phyloP scores from a whole-genome alignment of 2,888 invertebrate genomes.

The Dasysyrphus tricinctus region DNA sequence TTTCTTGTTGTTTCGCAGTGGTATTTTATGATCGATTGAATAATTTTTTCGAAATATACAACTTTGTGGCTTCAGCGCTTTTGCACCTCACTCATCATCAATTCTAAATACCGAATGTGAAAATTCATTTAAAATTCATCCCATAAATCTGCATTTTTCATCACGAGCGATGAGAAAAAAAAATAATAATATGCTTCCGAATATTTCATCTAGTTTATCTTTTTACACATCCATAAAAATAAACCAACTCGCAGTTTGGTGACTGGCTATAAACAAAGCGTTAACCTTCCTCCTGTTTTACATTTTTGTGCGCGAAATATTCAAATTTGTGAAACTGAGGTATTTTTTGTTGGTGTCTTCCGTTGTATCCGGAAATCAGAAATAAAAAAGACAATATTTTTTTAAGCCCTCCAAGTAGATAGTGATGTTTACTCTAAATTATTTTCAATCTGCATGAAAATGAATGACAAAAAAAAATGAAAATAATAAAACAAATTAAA shows the following conservation, averaged over 20 bases:
- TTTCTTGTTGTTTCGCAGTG: background rate
- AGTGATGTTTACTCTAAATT: constrained; percentile 27
- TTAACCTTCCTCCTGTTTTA: background rate
- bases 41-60: background rate
- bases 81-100: constrained; percentile 31
- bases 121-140: constrained; percentile 37
- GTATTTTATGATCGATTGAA: constrained; percentile 18
- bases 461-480: constrained; percentile 2
- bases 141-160: constrained; percentile 38
- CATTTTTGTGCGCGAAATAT: constrained; percentile 9
- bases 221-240: constrained; percentile 28
- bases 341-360: background rate
- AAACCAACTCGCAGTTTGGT: background rate
- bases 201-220: constrained; percentile 37
- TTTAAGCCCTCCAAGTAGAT: background rate
- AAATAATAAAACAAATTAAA: constrained; percentile 1
- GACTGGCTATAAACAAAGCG: constrained; percentile 20
- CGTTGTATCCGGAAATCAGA: constrained; percentile 27
- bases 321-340: constrained; percentile 29
- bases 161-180: background rate
- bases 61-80: constrained; percentile 22
- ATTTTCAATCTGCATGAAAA: constrained; percentile 32
- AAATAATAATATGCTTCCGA: constrained; percentile 23
- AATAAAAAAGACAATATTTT: constrained; percentile 30
- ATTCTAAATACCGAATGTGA: constrained; percentile 21